Conservation (phyloP, 1,140 invertebrate genomes). For the Palaemon carinicauda region DNA sequence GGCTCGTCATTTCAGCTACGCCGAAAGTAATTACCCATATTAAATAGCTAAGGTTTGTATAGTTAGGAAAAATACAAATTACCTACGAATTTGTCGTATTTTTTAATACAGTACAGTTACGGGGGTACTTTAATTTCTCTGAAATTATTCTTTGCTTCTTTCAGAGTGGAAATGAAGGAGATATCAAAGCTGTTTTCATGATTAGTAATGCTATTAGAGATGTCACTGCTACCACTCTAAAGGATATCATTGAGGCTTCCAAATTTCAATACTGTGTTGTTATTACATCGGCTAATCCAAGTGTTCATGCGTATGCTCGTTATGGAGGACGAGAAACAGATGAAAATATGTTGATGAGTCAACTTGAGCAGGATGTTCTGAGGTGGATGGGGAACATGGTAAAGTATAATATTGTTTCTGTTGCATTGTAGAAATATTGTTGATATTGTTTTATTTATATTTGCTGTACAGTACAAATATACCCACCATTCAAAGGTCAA, state of each 20-base stretch:
- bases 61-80: no score
- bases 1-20: no score
- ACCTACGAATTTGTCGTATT: background rate
- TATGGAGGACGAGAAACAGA: conserved; percentile 60
- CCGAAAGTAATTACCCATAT: no score
- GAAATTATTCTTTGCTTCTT: background rate
- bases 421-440: no score
- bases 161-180: conserved; percentile 32
- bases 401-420: background rate
- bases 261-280: conserved; percentile 71
- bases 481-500: no score
- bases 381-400: conserved; percentile 70
- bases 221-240: conserved; percentile 67
- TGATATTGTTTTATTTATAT: no score
- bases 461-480: no score
- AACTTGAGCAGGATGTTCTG: conserved; percentile 67
- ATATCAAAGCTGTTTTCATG: conserved; percentile 71
- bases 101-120: no score
- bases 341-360: conserved; percentile 64
- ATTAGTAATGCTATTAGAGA: conserved; percentile 67
- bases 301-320: conserved; percentile 64
- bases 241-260: conserved; percentile 69
- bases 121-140: no score
- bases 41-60: no score
- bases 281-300: conserved; percentile 67